A percentile compares a stretch with the other conserved stretches of the same genome.
These are phyloP conservation scores for Ovibos moschatus DNA, from an alignment of 2,113 vertebrate species.

Conservation along the genomic window DNA sequence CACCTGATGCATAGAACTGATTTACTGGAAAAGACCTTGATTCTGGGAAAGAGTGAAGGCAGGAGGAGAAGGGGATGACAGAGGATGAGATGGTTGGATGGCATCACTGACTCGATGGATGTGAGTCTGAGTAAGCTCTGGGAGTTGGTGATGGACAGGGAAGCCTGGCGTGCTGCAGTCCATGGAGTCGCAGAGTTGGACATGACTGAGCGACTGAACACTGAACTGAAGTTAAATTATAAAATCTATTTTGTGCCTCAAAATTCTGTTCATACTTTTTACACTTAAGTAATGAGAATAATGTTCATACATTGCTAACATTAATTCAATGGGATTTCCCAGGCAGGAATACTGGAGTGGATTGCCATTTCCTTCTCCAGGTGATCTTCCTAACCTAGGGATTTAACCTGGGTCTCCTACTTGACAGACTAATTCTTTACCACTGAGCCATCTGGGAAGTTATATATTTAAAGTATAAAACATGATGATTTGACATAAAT, in stretches of 20 bases:
- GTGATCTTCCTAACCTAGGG: neutral
- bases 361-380: neutral
- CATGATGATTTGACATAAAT: neutral
- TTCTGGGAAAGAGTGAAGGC: neutral
- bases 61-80: neutral
- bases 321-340: neutral
- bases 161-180: neutral
- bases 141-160: neutral
- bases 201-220: neutral
- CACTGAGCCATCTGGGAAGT: neutral
- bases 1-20: neutral
- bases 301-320: neutral
- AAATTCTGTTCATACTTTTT: neutral
- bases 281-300: neutral
- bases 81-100: neutral
- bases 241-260: neutral
- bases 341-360: neutral
- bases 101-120: neutral
- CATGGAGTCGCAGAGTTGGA: neutral
- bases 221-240: neutral
- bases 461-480: neutral
- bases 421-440: neutral
- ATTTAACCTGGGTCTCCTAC: neutral
- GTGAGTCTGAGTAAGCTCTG: neutral
- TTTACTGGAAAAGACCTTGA: neutral